phyloP scores from a whole-genome alignment of 35 echinoderm and acorn worm species.

The Ptychodera flava region DNA sequence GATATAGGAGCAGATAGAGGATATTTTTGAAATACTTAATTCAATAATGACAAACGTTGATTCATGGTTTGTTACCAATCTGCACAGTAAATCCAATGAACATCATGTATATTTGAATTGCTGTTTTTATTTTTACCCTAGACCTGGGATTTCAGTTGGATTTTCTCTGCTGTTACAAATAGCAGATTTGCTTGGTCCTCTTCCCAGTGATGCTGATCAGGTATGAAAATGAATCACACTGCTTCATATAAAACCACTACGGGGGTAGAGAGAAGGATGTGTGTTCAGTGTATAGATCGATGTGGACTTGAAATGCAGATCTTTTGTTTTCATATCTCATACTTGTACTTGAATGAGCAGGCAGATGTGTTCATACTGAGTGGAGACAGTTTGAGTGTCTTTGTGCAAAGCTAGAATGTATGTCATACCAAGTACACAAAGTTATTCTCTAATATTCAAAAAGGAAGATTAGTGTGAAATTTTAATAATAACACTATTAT shows the following conservation, averaged over 20 bases:
- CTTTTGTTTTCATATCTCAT: no score
- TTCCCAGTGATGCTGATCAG: constrained; percentile 45
- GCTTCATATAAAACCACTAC: neutral
- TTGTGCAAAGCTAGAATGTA: no score
- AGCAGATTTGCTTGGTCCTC: constrained; percentile 71
- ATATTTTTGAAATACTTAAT: neutral
- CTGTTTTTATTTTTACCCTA: constrained; percentile 13
- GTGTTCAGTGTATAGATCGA: neutral
- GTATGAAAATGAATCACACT: constrained; percentile 9
- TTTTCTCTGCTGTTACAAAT: constrained; percentile 58
- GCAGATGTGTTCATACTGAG: no score
- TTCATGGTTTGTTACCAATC: neutral
- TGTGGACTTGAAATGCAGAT: no score
- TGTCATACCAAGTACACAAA: no score
- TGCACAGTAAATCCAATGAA: neutral
- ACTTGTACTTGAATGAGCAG: no score
- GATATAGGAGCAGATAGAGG: neutral
- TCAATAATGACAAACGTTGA: neutral
- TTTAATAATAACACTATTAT: no score
- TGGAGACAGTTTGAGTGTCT: no score
- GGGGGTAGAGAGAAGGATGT: neutral
- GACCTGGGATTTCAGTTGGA: constrained; percentile 68
- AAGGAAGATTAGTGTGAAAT: no score
- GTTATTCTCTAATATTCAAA: no score
- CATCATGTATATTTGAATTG: neutral